These are phyloP conservation scores for Sipha maydis DNA, from an alignment of 2,888 invertebrate genomes.

Conservation along the genomic window DNA sequence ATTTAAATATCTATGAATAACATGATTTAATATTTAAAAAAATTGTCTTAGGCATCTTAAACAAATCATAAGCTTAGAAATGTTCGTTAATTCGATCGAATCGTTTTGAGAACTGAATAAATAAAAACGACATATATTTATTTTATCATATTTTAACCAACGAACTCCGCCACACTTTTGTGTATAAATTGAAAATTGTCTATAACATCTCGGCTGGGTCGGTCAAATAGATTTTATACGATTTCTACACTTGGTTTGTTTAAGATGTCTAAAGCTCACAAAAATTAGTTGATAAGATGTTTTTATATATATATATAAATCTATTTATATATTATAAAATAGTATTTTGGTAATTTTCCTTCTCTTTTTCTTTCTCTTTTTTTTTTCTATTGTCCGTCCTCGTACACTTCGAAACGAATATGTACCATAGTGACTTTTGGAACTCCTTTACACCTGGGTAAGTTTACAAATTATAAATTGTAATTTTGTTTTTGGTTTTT, in stretches of 20 bases:
- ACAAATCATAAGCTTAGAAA: slow-evolving; percentile 11
- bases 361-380: slow-evolving; percentile 63
- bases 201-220: background rate
- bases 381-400: slow-evolving; percentile 62
- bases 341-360: slow-evolving; percentile 59
- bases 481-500: slow-evolving; percentile 63
- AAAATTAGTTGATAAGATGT: slow-evolving; percentile 41
- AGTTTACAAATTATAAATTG: slow-evolving; percentile 70
- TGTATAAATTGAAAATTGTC: background rate
- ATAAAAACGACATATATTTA: background rate
- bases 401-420: slow-evolving; percentile 60
- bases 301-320: slow-evolving; percentile 63
- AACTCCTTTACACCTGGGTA: slow-evolving; percentile 98
- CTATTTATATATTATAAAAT: slow-evolving; percentile 60
- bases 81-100: background rate
- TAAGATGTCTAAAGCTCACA: slow-evolving; percentile 32
- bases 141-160: slow-evolving; percentile 20
- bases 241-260: slow-evolving; percentile 34
- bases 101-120: background rate
- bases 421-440: slow-evolving; percentile 90
- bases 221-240: background rate
- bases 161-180: slow-evolving; percentile 54
- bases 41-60: slow-evolving; percentile 42
- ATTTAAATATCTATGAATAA: background rate
- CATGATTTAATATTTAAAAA: slow-evolving; percentile 6